Percentiles rank a stretch among this genome's conserved stretches.
Evolutionary conservation across 2,888 invertebrate genomes (phyloP).

Genomic region (Gerris lacustris): DNA sequence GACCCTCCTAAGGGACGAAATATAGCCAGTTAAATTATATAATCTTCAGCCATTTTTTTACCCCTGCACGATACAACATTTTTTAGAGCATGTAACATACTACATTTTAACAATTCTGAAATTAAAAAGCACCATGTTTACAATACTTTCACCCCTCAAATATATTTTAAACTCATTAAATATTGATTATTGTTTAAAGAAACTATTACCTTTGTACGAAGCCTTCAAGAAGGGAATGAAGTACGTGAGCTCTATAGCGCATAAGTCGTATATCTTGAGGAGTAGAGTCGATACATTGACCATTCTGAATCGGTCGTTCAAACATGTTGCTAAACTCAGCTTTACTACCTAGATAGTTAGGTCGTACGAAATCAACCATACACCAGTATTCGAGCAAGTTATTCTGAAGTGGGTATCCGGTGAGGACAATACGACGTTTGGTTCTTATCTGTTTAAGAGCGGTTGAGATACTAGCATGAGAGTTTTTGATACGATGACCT

Average conservation of each 20-base stretch:
- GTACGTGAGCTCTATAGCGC: slow-evolving; percentile 88
- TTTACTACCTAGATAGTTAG: slow-evolving; percentile 91
- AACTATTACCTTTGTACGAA: slow-evolving; percentile 72
- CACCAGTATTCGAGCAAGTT: slow-evolving; percentile 95
- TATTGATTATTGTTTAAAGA: no score
- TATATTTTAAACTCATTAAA: no score
- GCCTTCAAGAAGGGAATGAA: slow-evolving; percentile 85
- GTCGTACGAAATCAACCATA: slow-evolving; percentile 97
- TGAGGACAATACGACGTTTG: slow-evolving; percentile 84
- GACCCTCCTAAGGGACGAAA: no score
- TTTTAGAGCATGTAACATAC: no score
- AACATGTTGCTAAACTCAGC: slow-evolving; percentile 98
- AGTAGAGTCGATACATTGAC: slow-evolving; percentile 94
- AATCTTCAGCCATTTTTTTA: no score
- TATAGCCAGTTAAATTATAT: no score
- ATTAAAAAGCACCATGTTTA: no score
- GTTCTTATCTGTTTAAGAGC: slow-evolving; percentile 91
- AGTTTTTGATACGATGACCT: slow-evolving; percentile 95
- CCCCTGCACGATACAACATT: no score
- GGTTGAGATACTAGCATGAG: slow-evolving; percentile 89
- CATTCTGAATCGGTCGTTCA: slow-evolving; percentile 95
- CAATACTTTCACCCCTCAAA: no score
- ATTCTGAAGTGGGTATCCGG: slow-evolving; percentile 96
- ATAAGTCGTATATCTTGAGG: slow-evolving; percentile 86
- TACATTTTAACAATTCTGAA: no score